Percentiles rank a stretch among this genome's conserved stretches.
These are phyloP conservation scores for Medauroidea extradentata DNA, from an alignment of 1,140 invertebrate genomes.

Conservation along the genomic window DNA sequence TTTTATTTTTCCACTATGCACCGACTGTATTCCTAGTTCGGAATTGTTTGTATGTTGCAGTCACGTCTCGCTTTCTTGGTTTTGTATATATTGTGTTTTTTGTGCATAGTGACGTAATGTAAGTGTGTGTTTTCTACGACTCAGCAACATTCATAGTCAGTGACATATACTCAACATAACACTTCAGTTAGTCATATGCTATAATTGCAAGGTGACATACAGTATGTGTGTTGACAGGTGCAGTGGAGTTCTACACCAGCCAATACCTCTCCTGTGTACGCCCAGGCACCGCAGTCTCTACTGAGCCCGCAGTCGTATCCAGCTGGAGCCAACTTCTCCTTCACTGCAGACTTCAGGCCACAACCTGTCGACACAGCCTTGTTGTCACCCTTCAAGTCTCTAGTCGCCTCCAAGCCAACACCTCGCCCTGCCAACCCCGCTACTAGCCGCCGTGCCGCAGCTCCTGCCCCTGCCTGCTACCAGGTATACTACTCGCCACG, in stretches of 20 bases:
- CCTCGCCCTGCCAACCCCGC: slow-evolving; percentile 35
- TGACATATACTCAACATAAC: too few relatives aligned
- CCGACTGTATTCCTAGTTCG: too few relatives aligned
- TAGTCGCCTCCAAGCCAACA: slow-evolving; percentile 34
- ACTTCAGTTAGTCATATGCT: too few relatives aligned
- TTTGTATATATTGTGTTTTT: too few relatives aligned
- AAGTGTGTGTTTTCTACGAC: too few relatives aligned
- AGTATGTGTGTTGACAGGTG: slow-evolving; percentile 19
- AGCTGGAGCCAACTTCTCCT: slow-evolving; percentile 64
- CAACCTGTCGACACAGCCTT: slow-evolving; percentile 32
- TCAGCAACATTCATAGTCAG: too few relatives aligned
- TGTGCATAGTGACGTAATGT: too few relatives aligned
- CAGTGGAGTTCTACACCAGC: slow-evolving; percentile 21
- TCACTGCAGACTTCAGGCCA: slow-evolving; percentile 70
- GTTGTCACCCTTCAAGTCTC: slow-evolving; percentile 36
- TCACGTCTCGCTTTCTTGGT: too few relatives aligned
- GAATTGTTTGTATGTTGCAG: too few relatives aligned
- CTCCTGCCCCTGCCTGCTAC: slow-evolving; percentile 30
- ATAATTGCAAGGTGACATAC: too few relatives aligned
- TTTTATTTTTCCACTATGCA: too few relatives aligned
- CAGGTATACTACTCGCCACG: too few relatives aligned
- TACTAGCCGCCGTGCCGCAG: slow-evolving; percentile 11
- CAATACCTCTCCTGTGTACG: slow-evolving; percentile 23
- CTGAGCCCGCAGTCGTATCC: slow-evolving; percentile 47
- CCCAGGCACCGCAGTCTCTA: slow-evolving; percentile 20